Conservation (phyloP, 30 jellyfish, hydroid and myxozoan genomes). For the Pelagia noctiluca region DNA sequence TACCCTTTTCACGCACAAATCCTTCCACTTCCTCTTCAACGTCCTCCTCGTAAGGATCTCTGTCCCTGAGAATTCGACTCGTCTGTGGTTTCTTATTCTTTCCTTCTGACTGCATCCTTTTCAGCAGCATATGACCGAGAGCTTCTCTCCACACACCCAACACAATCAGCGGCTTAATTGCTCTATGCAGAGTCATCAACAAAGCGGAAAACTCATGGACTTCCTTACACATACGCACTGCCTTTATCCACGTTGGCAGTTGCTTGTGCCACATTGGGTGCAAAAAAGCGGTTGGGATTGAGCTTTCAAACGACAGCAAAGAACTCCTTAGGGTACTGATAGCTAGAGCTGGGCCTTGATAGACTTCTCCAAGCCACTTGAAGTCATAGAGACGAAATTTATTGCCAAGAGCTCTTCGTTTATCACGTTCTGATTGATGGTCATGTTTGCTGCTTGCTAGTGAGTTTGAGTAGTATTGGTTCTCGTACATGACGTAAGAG, state of each 20-base stretch:
- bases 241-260: conserved; percentile 91
- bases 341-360: conserved; percentile 78
- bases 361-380: conserved; percentile 92
- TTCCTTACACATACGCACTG: conserved; percentile 92
- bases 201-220: conserved; percentile 90
- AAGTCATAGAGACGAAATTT: conserved; percentile 86
- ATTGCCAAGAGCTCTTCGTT: conserved; percentile 82
- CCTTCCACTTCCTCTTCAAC: conserved; percentile 72
- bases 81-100: conserved; percentile 73
- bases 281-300: conserved; percentile 95
- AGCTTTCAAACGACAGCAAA: conserved; percentile 90
- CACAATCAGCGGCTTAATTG: conserved; percentile 91
- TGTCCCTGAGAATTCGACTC: conserved; percentile 32
- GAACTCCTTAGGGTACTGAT: conserved; percentile 83
- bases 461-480: conserved; percentile 74
- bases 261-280: conserved; percentile 96
- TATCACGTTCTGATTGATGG: conserved; percentile 88
- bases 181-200: conserved; percentile 82
- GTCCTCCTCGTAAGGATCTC: conserved; percentile 55
- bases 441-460: conserved; percentile 95
- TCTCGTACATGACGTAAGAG: conserved; percentile 75
- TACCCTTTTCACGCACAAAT: conserved; percentile 43
- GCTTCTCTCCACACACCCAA: conserved; percentile 89
- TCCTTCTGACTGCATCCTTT: conserved; percentile 76
- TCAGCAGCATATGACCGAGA: conserved; percentile 73